Percentiles rank a stretch among this genome's conserved stretches.
Evolutionary conservation across 2,113 vertebrate species (phyloP).

Genomic region (Garra rufa): DNA sequence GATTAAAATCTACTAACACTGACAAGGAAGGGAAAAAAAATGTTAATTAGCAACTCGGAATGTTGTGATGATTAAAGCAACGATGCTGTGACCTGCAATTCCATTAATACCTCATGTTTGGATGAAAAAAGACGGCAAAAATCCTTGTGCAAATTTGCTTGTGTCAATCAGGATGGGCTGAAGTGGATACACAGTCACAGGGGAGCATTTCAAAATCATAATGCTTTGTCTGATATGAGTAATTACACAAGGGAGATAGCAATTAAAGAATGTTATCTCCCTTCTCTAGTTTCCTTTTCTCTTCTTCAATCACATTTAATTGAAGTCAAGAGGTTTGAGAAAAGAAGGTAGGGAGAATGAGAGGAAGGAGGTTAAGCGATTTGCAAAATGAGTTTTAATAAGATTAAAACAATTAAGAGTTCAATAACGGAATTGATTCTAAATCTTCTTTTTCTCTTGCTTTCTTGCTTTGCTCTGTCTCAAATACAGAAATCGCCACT

Average conservation of each 20-base stretch:
- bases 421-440: conserved; percentile 10
- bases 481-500: neutral
- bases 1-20: conserved; percentile 58
- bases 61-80: conserved; percentile 52
- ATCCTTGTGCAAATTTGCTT: conserved; percentile 35
- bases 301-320: conserved; percentile 55
- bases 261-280: conserved; percentile 56
- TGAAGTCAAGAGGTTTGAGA: conserved; percentile 51
- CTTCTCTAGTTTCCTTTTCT: conserved; percentile 45
- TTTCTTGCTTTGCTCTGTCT: neutral
- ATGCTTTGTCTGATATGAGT: conserved; percentile 48
- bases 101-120: conserved; percentile 43
- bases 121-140: conserved; percentile 25
- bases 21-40: conserved; percentile 37
- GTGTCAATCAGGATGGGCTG: conserved; percentile 40
- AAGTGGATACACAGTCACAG: conserved; percentile 24
- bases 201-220: conserved; percentile 50
- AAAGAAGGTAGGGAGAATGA: conserved; percentile 40
- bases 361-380: conserved; percentile 45
- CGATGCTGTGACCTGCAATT: conserved; percentile 46
- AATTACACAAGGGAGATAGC: conserved; percentile 55
- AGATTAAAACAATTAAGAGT: conserved; percentile 54
- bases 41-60: conserved; percentile 52
- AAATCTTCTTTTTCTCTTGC: neutral
- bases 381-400: conserved; percentile 54